A percentile compares a stretch with the other conserved stretches of the same genome.
Conservation (phyloP, 2,888 invertebrate genomes). For the Eueremaeus valkanovi region DNA sequence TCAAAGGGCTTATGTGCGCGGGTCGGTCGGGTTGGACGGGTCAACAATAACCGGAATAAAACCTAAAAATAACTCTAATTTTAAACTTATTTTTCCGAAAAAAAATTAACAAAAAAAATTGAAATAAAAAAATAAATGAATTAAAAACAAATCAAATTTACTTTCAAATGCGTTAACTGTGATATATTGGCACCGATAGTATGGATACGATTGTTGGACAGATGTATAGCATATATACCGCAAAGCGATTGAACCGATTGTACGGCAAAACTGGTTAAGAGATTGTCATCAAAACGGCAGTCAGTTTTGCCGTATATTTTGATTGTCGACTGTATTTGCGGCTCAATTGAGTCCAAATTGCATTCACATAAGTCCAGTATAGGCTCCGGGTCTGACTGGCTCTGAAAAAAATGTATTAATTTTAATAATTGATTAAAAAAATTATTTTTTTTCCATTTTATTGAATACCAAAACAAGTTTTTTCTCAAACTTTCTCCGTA, state of each 20-base stretch:
- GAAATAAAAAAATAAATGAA: neutral
- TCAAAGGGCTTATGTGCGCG: too few relatives aligned
- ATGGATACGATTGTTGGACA: constrained; percentile 1
- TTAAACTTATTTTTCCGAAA: too few relatives aligned
- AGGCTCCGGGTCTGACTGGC: constrained; percentile 28
- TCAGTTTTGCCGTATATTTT: constrained; percentile 25
- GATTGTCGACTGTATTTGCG: neutral
- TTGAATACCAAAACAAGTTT: neutral
- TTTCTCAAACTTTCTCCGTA: neutral
- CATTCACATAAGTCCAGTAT: neutral
- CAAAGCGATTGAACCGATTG: neutral
- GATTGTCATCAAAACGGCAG: constrained; percentile 6
- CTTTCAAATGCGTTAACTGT: neutral
- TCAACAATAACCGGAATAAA: too few relatives aligned
- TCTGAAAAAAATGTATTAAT: neutral
- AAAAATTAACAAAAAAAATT: neutral
- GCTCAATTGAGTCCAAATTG: neutral
- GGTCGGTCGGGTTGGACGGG: too few relatives aligned
- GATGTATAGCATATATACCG: neutral
- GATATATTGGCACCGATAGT: constrained; percentile 2
- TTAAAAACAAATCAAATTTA: neutral
- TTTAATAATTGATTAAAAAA: neutral
- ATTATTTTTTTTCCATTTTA: neutral
- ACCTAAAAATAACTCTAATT: too few relatives aligned
- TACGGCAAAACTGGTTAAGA: neutral